These are phyloP conservation scores for Pavo muticus DNA, from an alignment of 2,113 vertebrate species.

Conservation along the genomic window DNA sequence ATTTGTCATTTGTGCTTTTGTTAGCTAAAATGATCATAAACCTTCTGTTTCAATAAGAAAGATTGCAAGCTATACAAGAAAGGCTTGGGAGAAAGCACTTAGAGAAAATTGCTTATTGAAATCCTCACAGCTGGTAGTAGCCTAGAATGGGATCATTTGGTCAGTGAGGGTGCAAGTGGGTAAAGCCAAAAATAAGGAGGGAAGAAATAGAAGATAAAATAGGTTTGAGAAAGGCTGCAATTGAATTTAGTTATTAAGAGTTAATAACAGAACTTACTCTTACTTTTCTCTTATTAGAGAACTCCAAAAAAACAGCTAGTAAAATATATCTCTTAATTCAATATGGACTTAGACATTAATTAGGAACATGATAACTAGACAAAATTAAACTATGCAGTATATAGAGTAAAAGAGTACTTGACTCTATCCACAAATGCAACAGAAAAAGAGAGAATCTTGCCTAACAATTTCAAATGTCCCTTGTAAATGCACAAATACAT, in stretches of 20 bases:
- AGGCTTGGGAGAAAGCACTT: background rate
- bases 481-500: background rate
- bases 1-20: constrained; percentile 43
- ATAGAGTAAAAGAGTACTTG: background rate
- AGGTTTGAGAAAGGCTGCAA: background rate
- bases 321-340: background rate
- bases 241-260: background rate
- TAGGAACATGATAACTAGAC: background rate
- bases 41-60: background rate
- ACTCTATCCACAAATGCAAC: background rate
- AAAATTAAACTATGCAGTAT: background rate
- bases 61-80: background rate
- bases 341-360: background rate
- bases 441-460: background rate
- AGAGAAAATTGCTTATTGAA: constrained; percentile 45
- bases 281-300: background rate
- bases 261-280: background rate
- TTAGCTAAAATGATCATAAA: background rate
- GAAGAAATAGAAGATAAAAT: background rate
- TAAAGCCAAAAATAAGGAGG: background rate
- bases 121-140: background rate
- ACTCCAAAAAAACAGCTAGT: background rate
- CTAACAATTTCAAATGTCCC: background rate
- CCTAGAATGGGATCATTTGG: background rate
- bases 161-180: background rate